Evolutionary conservation across 2,113 vertebrate species (phyloP).

Genomic region (Collichthys lucidus): DNA sequence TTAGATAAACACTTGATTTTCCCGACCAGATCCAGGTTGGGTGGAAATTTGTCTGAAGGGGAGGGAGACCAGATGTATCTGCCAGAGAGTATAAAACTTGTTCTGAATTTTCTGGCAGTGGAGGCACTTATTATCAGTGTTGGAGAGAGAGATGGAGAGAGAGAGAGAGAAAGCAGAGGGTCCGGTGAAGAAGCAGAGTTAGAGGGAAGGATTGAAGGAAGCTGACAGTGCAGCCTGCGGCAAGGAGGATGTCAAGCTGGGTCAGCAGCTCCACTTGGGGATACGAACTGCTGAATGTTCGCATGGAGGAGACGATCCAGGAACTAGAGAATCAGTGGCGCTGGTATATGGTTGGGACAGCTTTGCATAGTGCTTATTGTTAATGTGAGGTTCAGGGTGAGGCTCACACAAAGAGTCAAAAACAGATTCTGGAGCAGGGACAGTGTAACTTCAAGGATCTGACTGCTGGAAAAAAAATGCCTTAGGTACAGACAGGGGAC

Average conservation of each 20-base stretch:
- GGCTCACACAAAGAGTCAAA: background rate
- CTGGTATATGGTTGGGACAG: too few species aligned
- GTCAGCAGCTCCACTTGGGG: slow-evolving; percentile 49
- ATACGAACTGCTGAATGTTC: slow-evolving; percentile 51
- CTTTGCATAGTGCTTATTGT: too few species aligned
- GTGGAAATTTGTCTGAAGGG: too few species aligned
- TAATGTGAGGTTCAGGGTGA: background rate
- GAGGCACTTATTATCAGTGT: slow-evolving; percentile 22
- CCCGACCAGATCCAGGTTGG: too few species aligned
- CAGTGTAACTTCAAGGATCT: background rate
- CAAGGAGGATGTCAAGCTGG: slow-evolving; percentile 52
- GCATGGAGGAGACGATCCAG: slow-evolving; percentile 16
- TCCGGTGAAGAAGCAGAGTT: slow-evolving; percentile 17
- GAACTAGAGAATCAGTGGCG: too few species aligned
- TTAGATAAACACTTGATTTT: too few species aligned
- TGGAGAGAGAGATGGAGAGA: background rate
- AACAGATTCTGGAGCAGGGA: background rate
- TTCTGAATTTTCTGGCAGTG: slow-evolving; percentile 17
- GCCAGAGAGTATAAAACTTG: background rate
- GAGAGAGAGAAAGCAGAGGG: slow-evolving; percentile 6
- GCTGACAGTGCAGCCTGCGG: slow-evolving; percentile 59
- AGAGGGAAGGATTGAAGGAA: slow-evolving; percentile 37
- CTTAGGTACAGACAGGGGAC: background rate
- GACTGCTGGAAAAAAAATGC: background rate
- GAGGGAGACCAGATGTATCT: too few species aligned